phyloP scores from a whole-genome alignment of 1,140 invertebrate genomes.

The Aphis craccivora region DNA sequence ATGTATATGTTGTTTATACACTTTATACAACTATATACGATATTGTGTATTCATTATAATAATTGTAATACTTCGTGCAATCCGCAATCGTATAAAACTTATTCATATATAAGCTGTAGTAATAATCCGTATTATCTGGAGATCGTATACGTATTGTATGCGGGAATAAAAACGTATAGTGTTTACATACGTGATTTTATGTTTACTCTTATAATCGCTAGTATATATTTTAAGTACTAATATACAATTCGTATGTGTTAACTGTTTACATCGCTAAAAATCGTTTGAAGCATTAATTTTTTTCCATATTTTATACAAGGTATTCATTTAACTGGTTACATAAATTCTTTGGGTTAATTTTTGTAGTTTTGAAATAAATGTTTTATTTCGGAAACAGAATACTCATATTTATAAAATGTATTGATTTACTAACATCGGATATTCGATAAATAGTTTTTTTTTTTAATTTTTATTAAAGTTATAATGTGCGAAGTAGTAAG shows the following conservation, averaged over 20 bases:
- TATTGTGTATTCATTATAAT: conserved; percentile 8
- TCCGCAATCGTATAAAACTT: not conserved
- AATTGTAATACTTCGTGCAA: not conserved
- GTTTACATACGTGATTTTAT: not conserved
- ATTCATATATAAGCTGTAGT: not conserved
- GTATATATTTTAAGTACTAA: not conserved
- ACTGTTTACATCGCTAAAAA: not conserved
- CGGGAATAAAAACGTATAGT: not conserved
- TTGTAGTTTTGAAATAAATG: not conserved
- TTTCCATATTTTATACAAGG: not conserved
- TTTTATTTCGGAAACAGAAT: not conserved
- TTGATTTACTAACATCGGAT: no score
- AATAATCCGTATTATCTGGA: not conserved
- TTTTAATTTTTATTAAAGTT: not conserved
- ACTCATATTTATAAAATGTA: no score
- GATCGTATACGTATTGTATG: not conserved
- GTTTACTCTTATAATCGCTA: not conserved
- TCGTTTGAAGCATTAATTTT: not conserved
- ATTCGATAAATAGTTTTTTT: no score
- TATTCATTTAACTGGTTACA: not conserved
- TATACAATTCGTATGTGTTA: not conserved
- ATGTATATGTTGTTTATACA: not conserved
- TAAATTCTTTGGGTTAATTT: not conserved
- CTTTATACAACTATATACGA: not conserved
- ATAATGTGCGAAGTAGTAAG: not conserved